A percentile compares a stretch with the other conserved stretches of the same genome.
Evolutionary conservation across 2,888 invertebrate species (phyloP).

Genomic region (Eristalinus sepulchralis): DNA sequence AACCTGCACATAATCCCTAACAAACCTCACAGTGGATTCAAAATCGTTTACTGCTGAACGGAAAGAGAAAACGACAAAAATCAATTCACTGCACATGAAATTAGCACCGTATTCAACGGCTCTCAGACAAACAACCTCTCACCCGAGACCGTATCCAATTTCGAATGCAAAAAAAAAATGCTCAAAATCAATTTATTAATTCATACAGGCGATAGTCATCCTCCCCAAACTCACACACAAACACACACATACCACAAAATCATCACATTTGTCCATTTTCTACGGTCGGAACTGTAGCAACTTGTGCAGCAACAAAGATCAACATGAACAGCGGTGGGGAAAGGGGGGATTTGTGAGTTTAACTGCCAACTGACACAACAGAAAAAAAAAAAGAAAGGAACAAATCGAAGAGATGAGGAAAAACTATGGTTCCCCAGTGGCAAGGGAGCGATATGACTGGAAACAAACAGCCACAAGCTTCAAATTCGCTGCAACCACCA

Average conservation of each 20-base stretch:
- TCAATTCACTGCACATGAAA: neutral
- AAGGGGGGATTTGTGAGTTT: neutral
- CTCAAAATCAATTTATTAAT: constrained; percentile 60
- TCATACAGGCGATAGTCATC: constrained; percentile 4
- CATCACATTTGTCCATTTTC: neutral
- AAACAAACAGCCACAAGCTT: neutral
- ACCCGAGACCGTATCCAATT: neutral
- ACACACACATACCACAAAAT: neutral
- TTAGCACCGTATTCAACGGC: neutral
- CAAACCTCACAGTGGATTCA: neutral
- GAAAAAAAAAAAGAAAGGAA: no score
- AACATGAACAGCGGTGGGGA: neutral
- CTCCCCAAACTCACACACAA: neutral
- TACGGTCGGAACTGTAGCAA: neutral
- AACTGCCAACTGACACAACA: neutral
- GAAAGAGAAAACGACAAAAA: constrained; percentile 1
- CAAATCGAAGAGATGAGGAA: neutral
- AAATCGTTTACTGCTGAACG: neutral
- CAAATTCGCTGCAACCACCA: neutral
- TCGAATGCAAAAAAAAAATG: constrained; percentile 7
- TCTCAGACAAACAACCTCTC: constrained; percentile 21
- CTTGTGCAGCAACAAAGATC: neutral
- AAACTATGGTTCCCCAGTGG: neutral
- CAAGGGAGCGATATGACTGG: neutral
- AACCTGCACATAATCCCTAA: no score